phyloP scores from a whole-genome alignment of 2,888 invertebrate genomes.

The Silvanus unidentatus region DNA sequence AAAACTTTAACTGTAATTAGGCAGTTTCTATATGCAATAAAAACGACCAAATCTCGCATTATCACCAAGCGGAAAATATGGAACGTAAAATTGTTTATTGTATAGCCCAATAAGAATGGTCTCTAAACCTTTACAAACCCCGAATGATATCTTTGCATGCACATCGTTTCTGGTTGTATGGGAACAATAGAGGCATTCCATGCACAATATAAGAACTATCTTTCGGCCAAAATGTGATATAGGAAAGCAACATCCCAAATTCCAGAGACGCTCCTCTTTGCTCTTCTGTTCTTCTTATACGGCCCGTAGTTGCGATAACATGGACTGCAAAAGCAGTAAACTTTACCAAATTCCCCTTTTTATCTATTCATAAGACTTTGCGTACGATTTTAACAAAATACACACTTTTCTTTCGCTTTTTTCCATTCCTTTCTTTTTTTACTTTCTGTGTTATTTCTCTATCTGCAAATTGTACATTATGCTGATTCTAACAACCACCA shows the following conservation, averaged over 20 bases:
- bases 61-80: too few species aligned
- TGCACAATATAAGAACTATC: conserved; percentile 21
- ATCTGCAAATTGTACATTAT: conserved; percentile 14
- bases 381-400: not conserved
- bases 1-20: too few species aligned
- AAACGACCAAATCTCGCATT: too few species aligned
- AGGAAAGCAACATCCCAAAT: conserved; percentile 6
- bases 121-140: too few species aligned
- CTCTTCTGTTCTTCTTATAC: too few species aligned
- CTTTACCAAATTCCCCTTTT: conserved; percentile 14
- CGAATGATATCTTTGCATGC: conserved; percentile 7
- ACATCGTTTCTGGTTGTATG: conserved; percentile 1
- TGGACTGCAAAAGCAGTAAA: conserved; percentile 14
- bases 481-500: conserved; percentile 24
- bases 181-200: conserved; percentile 14
- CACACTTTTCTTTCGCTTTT: conserved; percentile 7
- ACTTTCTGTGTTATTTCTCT: too few species aligned
- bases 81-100: too few species aligned
- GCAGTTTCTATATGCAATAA: too few species aligned
- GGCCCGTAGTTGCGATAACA: conserved; percentile 16
- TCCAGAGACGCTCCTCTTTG: conserved; percentile 6
- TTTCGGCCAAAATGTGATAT: not conserved
- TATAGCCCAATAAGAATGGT: too few species aligned
- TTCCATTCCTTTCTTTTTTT: too few species aligned
- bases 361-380: conserved; percentile 24